Percentiles rank a stretch among this genome's conserved stretches.
Conservation (phyloP, 2,797 vertebrate species). For the Diceros bicornis region DNA sequence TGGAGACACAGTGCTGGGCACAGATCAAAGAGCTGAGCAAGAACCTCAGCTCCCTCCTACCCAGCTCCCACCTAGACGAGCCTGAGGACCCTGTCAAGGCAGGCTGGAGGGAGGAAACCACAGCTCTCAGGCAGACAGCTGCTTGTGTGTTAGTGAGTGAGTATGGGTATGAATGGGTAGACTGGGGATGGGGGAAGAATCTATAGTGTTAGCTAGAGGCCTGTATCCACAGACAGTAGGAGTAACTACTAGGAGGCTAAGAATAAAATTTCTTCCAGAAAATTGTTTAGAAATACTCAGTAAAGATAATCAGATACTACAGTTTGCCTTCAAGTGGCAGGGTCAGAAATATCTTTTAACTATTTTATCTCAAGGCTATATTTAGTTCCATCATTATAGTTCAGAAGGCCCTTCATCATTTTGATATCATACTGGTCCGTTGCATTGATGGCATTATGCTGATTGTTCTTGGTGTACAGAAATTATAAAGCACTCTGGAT, state of each 20-base stretch:
- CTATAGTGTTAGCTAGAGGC: not conserved
- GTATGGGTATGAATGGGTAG: not conserved
- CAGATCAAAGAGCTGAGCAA: slow-evolving; percentile 14
- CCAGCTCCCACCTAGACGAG: not conserved
- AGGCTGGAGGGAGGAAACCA: not conserved
- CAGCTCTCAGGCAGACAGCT: not conserved
- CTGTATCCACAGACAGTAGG: not conserved
- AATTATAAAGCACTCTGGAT: not conserved
- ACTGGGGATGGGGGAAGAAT: not conserved
- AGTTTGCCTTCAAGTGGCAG: not conserved
- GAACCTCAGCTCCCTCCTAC: not conserved
- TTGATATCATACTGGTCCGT: not conserved
- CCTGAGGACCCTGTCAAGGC: not conserved
- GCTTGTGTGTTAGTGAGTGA: not conserved
- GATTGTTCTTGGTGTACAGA: not conserved
- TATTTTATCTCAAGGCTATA: not conserved
- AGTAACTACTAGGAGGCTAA: not conserved
- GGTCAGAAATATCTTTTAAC: not conserved
- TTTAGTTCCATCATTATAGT: not conserved
- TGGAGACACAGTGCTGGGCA: slow-evolving; percentile 59
- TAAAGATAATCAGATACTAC: not conserved
- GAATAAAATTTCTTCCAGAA: not conserved
- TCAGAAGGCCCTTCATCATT: not conserved
- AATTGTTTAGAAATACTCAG: not conserved
- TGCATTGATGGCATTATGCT: not conserved